phyloP scores from a whole-genome alignment of 2,113 vertebrate genomes.

The Abramis brama region DNA sequence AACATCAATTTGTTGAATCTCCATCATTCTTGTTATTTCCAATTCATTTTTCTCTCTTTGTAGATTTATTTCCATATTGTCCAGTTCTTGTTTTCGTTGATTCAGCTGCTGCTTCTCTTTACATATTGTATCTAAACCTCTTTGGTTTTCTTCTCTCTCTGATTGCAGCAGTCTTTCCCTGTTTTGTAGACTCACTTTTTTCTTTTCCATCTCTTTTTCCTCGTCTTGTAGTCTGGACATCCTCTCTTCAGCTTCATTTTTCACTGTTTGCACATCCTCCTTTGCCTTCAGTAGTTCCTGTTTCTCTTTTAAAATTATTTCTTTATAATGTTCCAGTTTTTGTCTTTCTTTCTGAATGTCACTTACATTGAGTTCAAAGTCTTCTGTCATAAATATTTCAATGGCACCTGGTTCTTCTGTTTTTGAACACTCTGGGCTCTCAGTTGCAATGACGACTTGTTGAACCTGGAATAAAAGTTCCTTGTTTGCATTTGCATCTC shows the following conservation, averaged over 20 bases:
- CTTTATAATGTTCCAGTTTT: slow-evolving; percentile 36
- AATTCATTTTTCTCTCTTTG: slow-evolving; percentile 32
- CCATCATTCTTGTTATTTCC: slow-evolving; percentile 14
- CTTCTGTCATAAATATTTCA: neutral
- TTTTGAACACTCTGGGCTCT: slow-evolving; percentile 3
- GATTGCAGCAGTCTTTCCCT: slow-evolving; percentile 13
- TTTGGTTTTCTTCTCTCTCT: slow-evolving; percentile 11
- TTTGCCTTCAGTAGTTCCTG: slow-evolving; percentile 22
- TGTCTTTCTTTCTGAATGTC: slow-evolving; percentile 15
- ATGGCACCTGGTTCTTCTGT: neutral
- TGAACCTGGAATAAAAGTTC: slow-evolving; percentile 31
- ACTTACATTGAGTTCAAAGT: neutral
- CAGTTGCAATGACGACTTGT: neutral
- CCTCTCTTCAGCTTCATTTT: slow-evolving; percentile 23
- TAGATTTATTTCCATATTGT: slow-evolving; percentile 30
- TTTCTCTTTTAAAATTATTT: slow-evolving; percentile 33
- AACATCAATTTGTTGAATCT: slow-evolving; percentile 8
- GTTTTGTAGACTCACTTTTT: slow-evolving; percentile 4
- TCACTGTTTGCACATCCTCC: neutral
- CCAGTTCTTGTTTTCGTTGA: slow-evolving; percentile 45
- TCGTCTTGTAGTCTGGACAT: slow-evolving; percentile 20
- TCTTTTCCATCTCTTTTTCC: slow-evolving; percentile 30
- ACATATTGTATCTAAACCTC: neutral
- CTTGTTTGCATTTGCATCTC: slow-evolving; percentile 35
- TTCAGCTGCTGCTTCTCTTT: neutral